These are phyloP conservation scores for Cerastis rubricosa DNA, from an alignment of 2,888 invertebrate genomes.

Conservation along the genomic window DNA sequence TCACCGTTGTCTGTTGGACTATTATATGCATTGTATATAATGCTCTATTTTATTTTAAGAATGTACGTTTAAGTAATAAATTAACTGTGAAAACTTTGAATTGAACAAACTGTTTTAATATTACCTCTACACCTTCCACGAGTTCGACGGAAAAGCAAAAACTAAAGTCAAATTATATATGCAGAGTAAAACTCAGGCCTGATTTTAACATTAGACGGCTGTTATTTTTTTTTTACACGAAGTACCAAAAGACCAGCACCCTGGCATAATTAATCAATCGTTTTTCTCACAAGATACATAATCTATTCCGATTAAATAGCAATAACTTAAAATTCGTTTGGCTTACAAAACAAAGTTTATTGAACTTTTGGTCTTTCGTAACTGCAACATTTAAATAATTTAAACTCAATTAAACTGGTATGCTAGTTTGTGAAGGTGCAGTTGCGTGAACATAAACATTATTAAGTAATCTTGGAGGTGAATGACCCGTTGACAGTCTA, in stretches of 20 bases:
- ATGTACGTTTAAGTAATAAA: slow-evolving; percentile 72
- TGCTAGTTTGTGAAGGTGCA: slow-evolving; percentile 66
- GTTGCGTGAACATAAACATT: slow-evolving; percentile 67
- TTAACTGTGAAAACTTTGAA: slow-evolving; percentile 69
- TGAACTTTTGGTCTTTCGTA: slow-evolving; percentile 67
- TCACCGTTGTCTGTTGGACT: slow-evolving; percentile 74
- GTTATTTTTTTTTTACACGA: slow-evolving; percentile 6
- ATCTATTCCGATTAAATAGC: slow-evolving; percentile 48
- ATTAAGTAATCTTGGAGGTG: slow-evolving; percentile 68
- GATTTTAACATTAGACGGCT: not conserved
- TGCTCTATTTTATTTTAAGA: slow-evolving; percentile 74
- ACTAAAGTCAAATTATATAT: not conserved
- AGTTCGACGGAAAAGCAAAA: not conserved
- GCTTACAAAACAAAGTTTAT: slow-evolving; percentile 65
- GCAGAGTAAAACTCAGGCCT: not conserved
- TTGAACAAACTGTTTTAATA: slow-evolving; percentile 59
- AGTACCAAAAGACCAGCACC: slow-evolving; percentile 9
- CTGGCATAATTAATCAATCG: slow-evolving; percentile 16
- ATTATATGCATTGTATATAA: slow-evolving; percentile 81
- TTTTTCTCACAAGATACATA: slow-evolving; percentile 45
- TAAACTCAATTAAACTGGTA: slow-evolving; percentile 67
- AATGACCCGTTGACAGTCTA: slow-evolving; percentile 68
- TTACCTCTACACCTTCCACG: not conserved
- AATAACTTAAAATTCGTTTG: slow-evolving; percentile 49
- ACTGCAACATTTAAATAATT: slow-evolving; percentile 65